Percentiles rank a stretch among this genome's conserved stretches.
phyloP scores from a whole-genome alignment of 2,888 invertebrate genomes.

The Carcina quercana region DNA sequence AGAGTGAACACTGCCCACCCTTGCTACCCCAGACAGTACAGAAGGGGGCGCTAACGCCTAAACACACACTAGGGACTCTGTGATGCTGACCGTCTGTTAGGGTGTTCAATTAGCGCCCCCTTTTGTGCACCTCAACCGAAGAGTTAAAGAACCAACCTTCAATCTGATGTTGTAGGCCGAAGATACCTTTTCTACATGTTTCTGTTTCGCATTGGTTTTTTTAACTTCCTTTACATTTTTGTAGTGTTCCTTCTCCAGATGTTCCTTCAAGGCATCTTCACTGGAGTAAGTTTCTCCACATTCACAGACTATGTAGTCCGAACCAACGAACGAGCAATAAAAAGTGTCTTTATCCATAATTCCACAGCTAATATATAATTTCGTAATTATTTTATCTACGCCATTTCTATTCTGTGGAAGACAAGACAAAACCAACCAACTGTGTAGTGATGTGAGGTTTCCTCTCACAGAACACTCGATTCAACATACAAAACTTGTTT shows the following conservation, averaged over 20 bases:
- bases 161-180: background rate
- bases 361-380: conserved; percentile 29
- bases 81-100: background rate
- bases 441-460: background rate
- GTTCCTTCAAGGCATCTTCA: conserved; percentile 37
- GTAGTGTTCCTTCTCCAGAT: conserved; percentile 38
- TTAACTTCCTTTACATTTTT: conserved; percentile 31
- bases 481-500: background rate
- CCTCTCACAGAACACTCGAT: background rate
- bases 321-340: conserved; percentile 50
- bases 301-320: conserved; percentile 57
- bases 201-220: conserved; percentile 11
- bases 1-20: no score
- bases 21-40: no score
- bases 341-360: conserved; percentile 32
- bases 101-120: background rate
- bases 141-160: background rate
- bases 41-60: no score
- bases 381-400: conserved; percentile 8
- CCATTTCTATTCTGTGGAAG: conserved; percentile 5
- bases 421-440: background rate
- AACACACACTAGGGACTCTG: no score
- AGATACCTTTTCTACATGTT: background rate
- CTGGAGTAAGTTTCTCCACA: conserved; percentile 50
- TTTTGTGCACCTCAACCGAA: background rate